Base-by-base conservation (phyloP, 2,888 invertebrate genomes). In the Mythimna vitellina region DNA sequence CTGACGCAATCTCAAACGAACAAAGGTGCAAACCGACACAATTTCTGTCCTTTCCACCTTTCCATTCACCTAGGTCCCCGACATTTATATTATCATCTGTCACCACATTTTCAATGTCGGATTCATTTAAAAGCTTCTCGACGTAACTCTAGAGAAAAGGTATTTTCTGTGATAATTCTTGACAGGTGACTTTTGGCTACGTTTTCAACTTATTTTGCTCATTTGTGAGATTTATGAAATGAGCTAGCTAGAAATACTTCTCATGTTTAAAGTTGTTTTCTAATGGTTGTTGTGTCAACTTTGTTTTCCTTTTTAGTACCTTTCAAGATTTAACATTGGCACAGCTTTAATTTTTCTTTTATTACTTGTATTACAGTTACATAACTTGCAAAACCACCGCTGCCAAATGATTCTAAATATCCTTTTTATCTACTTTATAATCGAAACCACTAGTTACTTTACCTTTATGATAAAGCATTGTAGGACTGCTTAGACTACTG, bases 111-210 rank as follows among this genome's bases (percentile, higher is more conserved):
- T 70, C 25, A 73, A n/a, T 32, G 64, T 68, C 57, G 12, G 51
- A 62, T 70, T 58, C 74, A 64, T 70, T 73, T 79, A 70, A 82
- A 70, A 80, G 80, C 74, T 65, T 80, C 78, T 67, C 65, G 54
- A 69, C 42, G 53, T 82, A 38, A 63, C 51, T 65, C 70, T 5
- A 3, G 8, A 25, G 57, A 64, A 69, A 72, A 70, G 65, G 66
- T 65, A 58, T 71, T 76, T 76, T 65, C 42, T 56, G 32, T 62
- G 65, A 58, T 70, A 73, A 42, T 12, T 46, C 32, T 58, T 70
- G 83, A 82, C 80, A 65, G 74, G 65, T 42, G 66, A 54, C 79
- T 57, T 73, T 61, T 58, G 46, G 10, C 29, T 25, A 46, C 35
- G 20, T 60, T 65, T 32, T 64, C 51, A 68, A 46, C 71, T 67